A percentile compares a stretch with the other conserved stretches of the same genome.
These are phyloP conservation scores for Orestias chungarensis DNA, from an alignment of 2,797 vertebrate genomes.

Conservation along the genomic window DNA sequence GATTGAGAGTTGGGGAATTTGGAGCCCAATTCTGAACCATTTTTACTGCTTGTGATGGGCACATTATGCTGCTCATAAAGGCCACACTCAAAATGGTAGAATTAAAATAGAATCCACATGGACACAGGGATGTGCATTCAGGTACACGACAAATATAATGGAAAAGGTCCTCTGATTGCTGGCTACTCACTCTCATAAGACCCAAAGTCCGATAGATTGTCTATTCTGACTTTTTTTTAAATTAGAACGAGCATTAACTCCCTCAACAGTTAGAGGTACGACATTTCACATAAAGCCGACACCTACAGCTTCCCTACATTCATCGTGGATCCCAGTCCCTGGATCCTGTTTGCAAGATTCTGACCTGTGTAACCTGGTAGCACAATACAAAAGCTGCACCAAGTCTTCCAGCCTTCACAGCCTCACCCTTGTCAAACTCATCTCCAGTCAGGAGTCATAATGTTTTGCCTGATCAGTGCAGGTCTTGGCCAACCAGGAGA, in stretches of 20 bases:
- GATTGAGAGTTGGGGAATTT: neutral
- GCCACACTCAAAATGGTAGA: neutral
- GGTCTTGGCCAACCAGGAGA: conserved; percentile 17
- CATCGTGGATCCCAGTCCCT: neutral
- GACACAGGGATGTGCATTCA: neutral
- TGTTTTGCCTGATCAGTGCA: neutral
- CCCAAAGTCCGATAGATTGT: no score
- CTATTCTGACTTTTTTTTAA: no score
- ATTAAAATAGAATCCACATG: neutral
- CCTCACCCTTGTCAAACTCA: neutral
- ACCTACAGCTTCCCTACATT: no score
- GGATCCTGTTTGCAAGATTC: neutral
- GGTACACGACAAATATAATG: no score
- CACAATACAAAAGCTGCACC: neutral
- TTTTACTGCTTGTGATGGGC: neutral
- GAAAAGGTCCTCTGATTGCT: no score
- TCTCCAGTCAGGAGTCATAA: neutral
- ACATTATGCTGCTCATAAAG: neutral
- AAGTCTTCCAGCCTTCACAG: neutral
- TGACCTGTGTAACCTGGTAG: neutral
- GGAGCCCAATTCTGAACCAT: neutral
- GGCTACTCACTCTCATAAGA: no score
- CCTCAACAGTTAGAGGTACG: no score
- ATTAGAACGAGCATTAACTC: neutral
- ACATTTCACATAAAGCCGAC: no score